Conservation (phyloP, 2,797 vertebrate genomes). For the Lateolabrax maculatus region DNA sequence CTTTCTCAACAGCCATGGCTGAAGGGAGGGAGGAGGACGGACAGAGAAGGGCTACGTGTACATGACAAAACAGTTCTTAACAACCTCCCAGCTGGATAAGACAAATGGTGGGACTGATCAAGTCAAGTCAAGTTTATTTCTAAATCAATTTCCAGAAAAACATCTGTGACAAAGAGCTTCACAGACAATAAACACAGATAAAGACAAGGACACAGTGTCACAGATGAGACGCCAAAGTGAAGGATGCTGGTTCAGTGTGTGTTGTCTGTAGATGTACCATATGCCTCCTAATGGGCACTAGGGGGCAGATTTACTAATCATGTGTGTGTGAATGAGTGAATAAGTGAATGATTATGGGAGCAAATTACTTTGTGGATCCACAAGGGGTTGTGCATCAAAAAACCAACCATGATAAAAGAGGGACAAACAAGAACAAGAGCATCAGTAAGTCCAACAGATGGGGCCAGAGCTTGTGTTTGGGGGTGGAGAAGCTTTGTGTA, state of each 20-base stretch:
- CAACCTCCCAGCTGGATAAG: slow-evolving; percentile 56
- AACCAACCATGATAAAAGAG: slow-evolving; percentile 15
- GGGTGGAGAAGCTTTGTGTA: slow-evolving; percentile 22
- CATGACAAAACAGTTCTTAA: slow-evolving; percentile 38
- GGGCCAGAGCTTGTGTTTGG: slow-evolving; percentile 40
- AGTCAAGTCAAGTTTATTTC: slow-evolving; percentile 63
- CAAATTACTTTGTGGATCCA: slow-evolving; percentile 36
- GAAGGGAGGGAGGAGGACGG: not conserved
- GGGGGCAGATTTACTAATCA: slow-evolving; percentile 57
- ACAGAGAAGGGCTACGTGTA: slow-evolving; percentile 6
- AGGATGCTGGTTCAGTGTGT: slow-evolving; percentile 40
- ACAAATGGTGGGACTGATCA: slow-evolving; percentile 49
- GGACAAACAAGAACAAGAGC: slow-evolving; percentile 39
- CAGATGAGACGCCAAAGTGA: slow-evolving; percentile 42
- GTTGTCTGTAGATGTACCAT: slow-evolving; percentile 41
- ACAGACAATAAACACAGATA: slow-evolving; percentile 50
- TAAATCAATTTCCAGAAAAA: slow-evolving; percentile 57
- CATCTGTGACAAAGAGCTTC: slow-evolving; percentile 54
- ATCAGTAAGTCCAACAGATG: slow-evolving; percentile 44
- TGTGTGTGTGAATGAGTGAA: slow-evolving; percentile 47
- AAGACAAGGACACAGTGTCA: slow-evolving; percentile 61
- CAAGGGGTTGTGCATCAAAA: slow-evolving; percentile 27
- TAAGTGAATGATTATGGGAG: slow-evolving; percentile 54
- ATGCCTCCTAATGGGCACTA: slow-evolving; percentile 52
- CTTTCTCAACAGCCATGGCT: slow-evolving; percentile 4